Conservation (phyloP, 1,140 invertebrate species). For the Uloborus diversus region DNA sequence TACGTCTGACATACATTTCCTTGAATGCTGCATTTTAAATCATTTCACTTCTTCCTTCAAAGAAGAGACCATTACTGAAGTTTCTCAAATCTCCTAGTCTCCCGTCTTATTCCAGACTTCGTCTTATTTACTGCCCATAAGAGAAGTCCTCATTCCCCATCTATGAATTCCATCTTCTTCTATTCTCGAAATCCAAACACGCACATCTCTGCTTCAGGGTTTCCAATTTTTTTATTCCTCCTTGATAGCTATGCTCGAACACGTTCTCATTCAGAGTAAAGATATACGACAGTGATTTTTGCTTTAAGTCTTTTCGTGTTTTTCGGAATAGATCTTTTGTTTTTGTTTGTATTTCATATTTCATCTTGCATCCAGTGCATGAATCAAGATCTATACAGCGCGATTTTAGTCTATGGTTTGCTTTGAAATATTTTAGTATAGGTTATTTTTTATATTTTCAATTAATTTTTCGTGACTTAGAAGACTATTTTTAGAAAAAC, state of each 20-base stretch:
- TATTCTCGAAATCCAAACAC: conserved; percentile 16
- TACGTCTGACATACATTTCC: neutral
- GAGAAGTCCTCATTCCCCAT: conserved; percentile 41
- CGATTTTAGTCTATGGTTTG: neutral
- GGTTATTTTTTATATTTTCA: no score
- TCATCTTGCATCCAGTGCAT: no score
- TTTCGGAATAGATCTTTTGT: no score
- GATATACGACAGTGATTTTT: conserved; percentile 8
- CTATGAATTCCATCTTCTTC: conserved; percentile 34
- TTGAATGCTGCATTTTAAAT: neutral
- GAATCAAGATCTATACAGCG: no score
- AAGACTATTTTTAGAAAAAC: no score
- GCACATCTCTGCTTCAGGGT: conserved; percentile 24
- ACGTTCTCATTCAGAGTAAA: conserved; percentile 29
- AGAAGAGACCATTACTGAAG: neutral
- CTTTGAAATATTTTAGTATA: neutral
- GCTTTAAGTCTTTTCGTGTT: neutral
- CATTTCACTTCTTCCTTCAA: neutral
- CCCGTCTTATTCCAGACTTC: neutral
- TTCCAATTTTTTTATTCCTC: conserved; percentile 4
- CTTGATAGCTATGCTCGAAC: conserved; percentile 17
- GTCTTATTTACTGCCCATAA: conserved; percentile 39
- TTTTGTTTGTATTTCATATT: no score
- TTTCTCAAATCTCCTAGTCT: neutral
- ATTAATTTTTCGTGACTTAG: no score